phyloP scores from a whole-genome alignment of 2,797 vertebrate genomes.

The Tiaroga cobitis region DNA sequence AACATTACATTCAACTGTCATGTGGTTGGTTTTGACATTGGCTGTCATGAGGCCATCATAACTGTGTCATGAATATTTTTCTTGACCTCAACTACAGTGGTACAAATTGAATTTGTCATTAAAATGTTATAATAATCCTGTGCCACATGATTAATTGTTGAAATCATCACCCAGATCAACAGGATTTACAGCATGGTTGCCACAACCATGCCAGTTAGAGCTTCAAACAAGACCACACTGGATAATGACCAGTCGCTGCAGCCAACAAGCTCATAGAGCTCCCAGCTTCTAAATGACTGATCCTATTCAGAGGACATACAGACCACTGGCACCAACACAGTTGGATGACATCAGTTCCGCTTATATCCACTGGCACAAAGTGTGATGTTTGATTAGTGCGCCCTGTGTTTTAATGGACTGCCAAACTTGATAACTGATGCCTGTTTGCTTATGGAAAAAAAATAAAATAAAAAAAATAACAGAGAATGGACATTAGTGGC shows the following conservation, averaged over 20 bases:
- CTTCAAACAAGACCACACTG: constrained; percentile 3
- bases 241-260: constrained; percentile 19
- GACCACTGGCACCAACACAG: constrained; percentile 22
- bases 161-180: constrained; percentile 5
- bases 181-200: constrained; percentile 12
- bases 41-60: no score
- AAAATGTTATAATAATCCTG: not conserved
- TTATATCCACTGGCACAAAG: constrained; percentile 25
- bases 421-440: constrained; percentile 21
- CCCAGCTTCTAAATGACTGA: constrained; percentile 36
- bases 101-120: no score
- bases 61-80: no score
- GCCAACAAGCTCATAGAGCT: constrained; percentile 17
- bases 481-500: not conserved
- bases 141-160: constrained; percentile 26
- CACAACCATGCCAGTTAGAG: not conserved
- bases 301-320: constrained; percentile 42
- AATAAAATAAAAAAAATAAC: not conserved
- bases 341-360: constrained; percentile 23
- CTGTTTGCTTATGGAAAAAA: not conserved
- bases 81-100: no score
- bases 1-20: no score
- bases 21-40: no score
- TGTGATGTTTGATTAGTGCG: constrained; percentile 16
- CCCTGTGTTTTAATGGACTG: not conserved